Conservation (phyloP, 1,140 invertebrate genomes). For the Leptopilina boulardi region DNA sequence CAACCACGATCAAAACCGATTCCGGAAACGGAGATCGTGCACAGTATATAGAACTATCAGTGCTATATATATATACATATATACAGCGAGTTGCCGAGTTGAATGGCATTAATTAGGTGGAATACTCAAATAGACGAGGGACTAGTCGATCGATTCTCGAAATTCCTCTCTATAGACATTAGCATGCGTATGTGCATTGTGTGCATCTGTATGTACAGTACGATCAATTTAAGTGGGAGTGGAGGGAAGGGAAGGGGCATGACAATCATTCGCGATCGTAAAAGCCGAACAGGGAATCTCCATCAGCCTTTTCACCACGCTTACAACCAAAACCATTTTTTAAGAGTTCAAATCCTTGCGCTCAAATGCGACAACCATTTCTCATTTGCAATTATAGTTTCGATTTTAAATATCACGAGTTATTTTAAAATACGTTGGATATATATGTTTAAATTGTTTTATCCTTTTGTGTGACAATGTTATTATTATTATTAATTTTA, state of each 20-base stretch:
- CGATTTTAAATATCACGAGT: too few species aligned
- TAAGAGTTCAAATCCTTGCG: neutral
- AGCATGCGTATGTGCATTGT: constrained; percentile 46
- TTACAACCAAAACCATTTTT: neutral
- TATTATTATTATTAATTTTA: too few species aligned
- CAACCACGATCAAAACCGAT: constrained; percentile 58
- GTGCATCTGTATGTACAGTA: constrained; percentile 46
- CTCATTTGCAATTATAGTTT: too few species aligned
- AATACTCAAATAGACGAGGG: constrained; percentile 62
- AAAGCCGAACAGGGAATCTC: neutral
- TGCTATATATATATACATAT: constrained; percentile 29
- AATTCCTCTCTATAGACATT: constrained; percentile 43
- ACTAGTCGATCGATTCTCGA: constrained; percentile 55
- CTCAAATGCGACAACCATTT: neutral
- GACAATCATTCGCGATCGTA: constrained; percentile 44
- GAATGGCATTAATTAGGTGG: constrained; percentile 65
- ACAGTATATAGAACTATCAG: constrained; percentile 51
- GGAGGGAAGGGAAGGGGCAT: neutral
- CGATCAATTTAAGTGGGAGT: constrained; percentile 48
- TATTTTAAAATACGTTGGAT: too few species aligned
- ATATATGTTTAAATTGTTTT: too few species aligned
- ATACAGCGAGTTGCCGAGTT: constrained; percentile 53
- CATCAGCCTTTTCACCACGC: neutral
- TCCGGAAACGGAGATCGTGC: constrained; percentile 48
- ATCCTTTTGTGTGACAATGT: too few species aligned